These are phyloP conservation scores for Calliopum simillimum DNA, from an alignment of 2,888 invertebrate species.

Conservation along the genomic window DNA sequence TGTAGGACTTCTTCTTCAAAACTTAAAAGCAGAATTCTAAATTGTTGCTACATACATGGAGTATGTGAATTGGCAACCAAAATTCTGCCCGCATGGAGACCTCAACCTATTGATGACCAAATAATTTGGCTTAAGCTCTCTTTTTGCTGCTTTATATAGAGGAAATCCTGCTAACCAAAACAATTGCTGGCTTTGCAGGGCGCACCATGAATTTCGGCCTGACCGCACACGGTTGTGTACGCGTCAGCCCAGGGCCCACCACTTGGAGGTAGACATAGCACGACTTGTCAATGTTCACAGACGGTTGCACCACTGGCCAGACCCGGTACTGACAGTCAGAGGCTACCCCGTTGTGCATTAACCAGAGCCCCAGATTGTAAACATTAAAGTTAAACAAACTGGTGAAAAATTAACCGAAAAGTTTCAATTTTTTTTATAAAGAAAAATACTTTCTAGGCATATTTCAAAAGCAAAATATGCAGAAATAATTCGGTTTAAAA, in stretches of 20 bases:
- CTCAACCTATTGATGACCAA: too few species aligned
- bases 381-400: slow-evolving; percentile 22
- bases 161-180: slow-evolving; percentile 52
- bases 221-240: slow-evolving; percentile 60
- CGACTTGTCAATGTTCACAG: slow-evolving; percentile 64
- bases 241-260: slow-evolving; percentile 65
- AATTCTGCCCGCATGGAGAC: too few species aligned
- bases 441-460: too few species aligned
- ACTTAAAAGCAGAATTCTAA: not conserved
- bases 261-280: slow-evolving; percentile 65
- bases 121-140: not conserved
- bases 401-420: slow-evolving; percentile 13
- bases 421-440: too few species aligned
- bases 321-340: slow-evolving; percentile 62
- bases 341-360: slow-evolving; percentile 66
- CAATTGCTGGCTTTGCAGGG: slow-evolving; percentile 53
- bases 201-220: slow-evolving; percentile 65
- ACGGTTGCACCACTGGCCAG: slow-evolving; percentile 66
- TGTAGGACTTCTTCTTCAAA: not conserved
- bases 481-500: too few species aligned
- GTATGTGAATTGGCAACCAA: too few species aligned
- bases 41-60: too few species aligned
- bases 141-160: slow-evolving; percentile 13
- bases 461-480: too few species aligned
- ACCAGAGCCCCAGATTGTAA: slow-evolving; percentile 61